These are phyloP conservation scores for Masticophis lateralis DNA, from an alignment of 2,797 vertebrate species.

Conservation along the genomic window DNA sequence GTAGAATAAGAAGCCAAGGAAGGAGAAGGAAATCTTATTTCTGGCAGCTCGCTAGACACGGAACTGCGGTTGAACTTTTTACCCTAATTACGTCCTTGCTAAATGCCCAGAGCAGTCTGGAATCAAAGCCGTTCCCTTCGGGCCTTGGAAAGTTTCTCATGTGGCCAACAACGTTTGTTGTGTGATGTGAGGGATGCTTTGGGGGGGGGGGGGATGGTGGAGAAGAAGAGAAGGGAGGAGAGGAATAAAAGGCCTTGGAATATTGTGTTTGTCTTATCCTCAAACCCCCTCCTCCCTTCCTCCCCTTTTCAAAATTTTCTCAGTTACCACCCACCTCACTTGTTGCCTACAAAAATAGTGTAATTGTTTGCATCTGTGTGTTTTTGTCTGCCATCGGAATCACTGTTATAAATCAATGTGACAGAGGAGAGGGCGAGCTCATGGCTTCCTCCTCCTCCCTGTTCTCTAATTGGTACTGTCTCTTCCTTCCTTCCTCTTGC, in stretches of 20 bases:
- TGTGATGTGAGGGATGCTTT: constrained; percentile 78
- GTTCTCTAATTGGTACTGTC: constrained; percentile 29
- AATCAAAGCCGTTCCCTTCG: constrained; percentile 86
- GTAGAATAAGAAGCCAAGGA: constrained; percentile 79
- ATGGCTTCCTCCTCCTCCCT: background rate
- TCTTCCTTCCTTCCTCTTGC: constrained; percentile 48
- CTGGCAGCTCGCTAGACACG: constrained; percentile 82
- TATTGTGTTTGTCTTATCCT: constrained; percentile 75
- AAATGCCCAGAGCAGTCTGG: constrained; percentile 88
- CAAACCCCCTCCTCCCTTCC: constrained; percentile 8
- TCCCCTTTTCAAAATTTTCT: constrained; percentile 69
- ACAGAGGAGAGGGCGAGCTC: constrained; percentile 53
- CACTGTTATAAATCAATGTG: constrained; percentile 82
- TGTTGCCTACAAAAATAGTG: constrained; percentile 86
- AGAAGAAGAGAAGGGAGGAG: constrained; percentile 13
- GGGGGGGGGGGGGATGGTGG: constrained; percentile 56
- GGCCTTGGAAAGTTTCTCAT: constrained; percentile 87
- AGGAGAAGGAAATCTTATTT: constrained; percentile 85
- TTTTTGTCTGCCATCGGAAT: constrained; percentile 75
- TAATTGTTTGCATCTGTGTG: constrained; percentile 88
- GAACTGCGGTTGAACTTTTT: constrained; percentile 95
- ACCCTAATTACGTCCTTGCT: constrained; percentile 94
- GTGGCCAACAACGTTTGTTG: constrained; percentile 87
- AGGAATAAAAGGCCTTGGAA: constrained; percentile 49
- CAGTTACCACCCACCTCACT: constrained; percentile 86